A percentile compares a stretch with the other conserved stretches of the same genome.
phyloP scores from a whole-genome alignment of 2,888 invertebrate species.

The Drosophila ustulata region DNA sequence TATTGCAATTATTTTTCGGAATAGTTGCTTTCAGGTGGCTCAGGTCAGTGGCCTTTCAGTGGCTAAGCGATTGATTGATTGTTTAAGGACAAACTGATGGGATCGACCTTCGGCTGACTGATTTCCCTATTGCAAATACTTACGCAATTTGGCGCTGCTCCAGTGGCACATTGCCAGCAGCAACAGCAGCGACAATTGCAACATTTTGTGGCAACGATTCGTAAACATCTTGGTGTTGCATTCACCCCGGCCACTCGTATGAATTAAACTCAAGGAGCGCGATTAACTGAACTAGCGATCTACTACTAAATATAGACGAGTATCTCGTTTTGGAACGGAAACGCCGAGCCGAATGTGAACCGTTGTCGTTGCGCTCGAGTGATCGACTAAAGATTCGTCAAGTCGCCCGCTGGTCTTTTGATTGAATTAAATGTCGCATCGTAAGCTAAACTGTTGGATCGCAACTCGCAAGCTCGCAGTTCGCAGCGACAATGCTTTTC shows the following conservation, averaged over 20 bases:
- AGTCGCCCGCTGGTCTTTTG: conserved; percentile 59
- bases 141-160: conserved; percentile 61
- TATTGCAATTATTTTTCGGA: not conserved
- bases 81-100: not conserved
- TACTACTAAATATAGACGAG: conserved; percentile 6
- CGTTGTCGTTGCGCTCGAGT: conserved; percentile 60
- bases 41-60: conserved; percentile 41
- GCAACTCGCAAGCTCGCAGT: conserved; percentile 3
- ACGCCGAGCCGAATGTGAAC: conserved; percentile 51
- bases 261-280: conserved; percentile 47
- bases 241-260: conserved; percentile 26
- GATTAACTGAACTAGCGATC: conserved; percentile 15
- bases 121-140: conserved; percentile 41
- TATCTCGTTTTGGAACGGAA: conserved; percentile 2
- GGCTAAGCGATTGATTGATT: not conserved
- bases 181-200: conserved; percentile 22
- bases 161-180: conserved; percentile 58
- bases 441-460: conserved; percentile 46
- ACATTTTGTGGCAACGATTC: conserved; percentile 24
- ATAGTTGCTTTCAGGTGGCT: conserved; percentile 17
- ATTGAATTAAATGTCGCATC: conserved; percentile 71
- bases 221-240: conserved; percentile 43
- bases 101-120: conserved; percentile 24
- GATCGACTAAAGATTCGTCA: conserved; percentile 70
- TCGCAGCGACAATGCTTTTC: conserved; percentile 25